Conservation (phyloP, 2,888 invertebrate species). For the Polydrusus cervinus region DNA sequence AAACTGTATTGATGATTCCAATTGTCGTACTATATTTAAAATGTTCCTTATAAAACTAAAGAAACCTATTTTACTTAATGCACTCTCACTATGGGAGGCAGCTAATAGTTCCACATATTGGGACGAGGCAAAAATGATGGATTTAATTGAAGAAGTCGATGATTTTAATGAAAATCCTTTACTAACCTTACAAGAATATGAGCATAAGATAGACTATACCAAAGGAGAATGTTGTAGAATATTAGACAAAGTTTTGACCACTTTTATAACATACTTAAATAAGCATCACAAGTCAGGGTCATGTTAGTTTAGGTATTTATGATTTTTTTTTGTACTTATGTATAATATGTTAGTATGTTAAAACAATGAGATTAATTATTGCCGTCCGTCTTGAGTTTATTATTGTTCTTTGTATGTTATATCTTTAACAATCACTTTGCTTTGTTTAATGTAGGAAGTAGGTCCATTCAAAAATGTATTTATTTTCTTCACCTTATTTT, state of each 20-base stretch:
- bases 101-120: constrained; percentile 55
- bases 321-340: constrained; percentile 8
- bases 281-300: constrained; percentile 48
- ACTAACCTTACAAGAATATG: constrained; percentile 58
- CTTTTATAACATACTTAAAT: constrained; percentile 59
- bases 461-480: too few species aligned
- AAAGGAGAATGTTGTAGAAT: constrained; percentile 63
- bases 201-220: constrained; percentile 60
- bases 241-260: constrained; percentile 55
- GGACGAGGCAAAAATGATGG: constrained; percentile 59
- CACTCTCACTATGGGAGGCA: constrained; percentile 59
- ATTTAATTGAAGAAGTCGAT: constrained; percentile 61
- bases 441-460: too few species aligned
- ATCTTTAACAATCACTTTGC: too few species aligned
- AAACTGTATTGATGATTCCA: constrained; percentile 58
- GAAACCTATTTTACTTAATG: constrained; percentile 53
- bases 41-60: constrained; percentile 48
- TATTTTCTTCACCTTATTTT: too few species aligned
- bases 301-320: constrained; percentile 16
- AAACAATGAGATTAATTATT: background rate
- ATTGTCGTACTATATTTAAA: constrained; percentile 55
- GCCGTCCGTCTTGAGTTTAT: background rate
- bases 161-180: constrained; percentile 61
- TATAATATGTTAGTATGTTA: background rate
- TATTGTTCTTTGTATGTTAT: background rate